Conservation (phyloP, 1,140 invertebrate genomes). For the Harlomillsia oculata region DNA sequence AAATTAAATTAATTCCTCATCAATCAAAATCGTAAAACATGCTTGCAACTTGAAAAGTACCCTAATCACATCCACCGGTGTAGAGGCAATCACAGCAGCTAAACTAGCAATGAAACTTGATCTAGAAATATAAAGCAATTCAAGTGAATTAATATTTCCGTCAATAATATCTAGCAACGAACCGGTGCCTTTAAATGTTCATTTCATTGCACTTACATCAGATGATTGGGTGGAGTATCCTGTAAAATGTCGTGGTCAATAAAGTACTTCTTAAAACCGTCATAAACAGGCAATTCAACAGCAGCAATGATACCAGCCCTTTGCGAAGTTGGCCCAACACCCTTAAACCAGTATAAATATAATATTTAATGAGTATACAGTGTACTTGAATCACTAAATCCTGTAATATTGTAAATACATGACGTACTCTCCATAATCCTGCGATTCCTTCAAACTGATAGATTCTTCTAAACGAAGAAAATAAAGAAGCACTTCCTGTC, state of each 20-base stretch:
- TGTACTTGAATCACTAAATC: background rate
- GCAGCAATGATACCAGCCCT: conserved; percentile 29
- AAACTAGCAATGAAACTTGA: conserved; percentile 86
- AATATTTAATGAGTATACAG: background rate
- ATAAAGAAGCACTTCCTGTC: conserved; percentile 8
- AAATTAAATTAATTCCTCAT: background rate
- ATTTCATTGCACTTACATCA: conserved; percentile 61
- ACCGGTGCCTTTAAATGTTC: background rate
- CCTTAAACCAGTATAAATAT: conserved; percentile 46
- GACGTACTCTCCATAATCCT: conserved; percentile 74
- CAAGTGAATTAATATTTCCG: background rate
- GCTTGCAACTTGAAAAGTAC: conserved; percentile 46
- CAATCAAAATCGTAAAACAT: conserved; percentile 12
- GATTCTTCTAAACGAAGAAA: conserved; percentile 28
- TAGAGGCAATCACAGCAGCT: conserved; percentile 83
- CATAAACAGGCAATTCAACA: conserved; percentile 88
- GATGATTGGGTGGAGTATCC: conserved; percentile 75
- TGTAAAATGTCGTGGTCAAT: conserved; percentile 54
- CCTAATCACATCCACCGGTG: conserved; percentile 87
- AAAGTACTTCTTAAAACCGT: conserved; percentile 74
- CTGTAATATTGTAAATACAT: background rate
- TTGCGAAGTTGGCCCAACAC: conserved; percentile 66
- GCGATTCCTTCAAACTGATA: conserved; percentile 55
- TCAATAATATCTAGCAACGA: too few species aligned
- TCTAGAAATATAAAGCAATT: conserved; percentile 44